Base-by-base conservation (phyloP, 2,797 vertebrate species). In the Chaenodraco wilsoni region DNA sequence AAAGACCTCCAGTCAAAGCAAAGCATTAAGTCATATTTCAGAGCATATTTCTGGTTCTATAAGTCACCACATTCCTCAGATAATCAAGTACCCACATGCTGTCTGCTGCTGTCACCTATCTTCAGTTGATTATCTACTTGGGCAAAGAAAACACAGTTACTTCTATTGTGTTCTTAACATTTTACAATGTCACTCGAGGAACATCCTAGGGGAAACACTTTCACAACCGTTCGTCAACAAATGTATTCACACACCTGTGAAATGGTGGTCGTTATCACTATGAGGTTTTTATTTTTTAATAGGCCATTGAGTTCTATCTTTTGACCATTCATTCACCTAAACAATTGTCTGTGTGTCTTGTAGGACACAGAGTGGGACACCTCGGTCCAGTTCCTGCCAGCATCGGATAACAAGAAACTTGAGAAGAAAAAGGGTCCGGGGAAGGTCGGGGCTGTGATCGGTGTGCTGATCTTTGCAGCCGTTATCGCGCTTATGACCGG, bases 381-480 rank as follows among this genome's bases (percentile, higher is more conserved):
- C n/a, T 71, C 88, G 0, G 92, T 97, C 79, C 96, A 97, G 67
- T 99, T 99, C 82, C 90, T 99, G 74, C 97, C 96, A 0, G 95
- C 94, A 1, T 93, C 96, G 1, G 95, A 98, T 43, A 73, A 91
- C 81, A 95, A 95, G 91, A 96, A 96, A 76, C 65, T 97, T 15
- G 97, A 99, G 93, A 99, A 99, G 0, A 95, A 89, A 0, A 95
- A 83, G 0, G 91, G 93, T 16, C 95, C 92, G 0, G 92, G 91
- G 72, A 95, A 91, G 60, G 31, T 72, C 0, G 91, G 96, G 21
- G 83, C 94, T 2, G 9, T 96, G 59, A 61, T 88, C 0, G 76
- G 84, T 0, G 7, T 91, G 50, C 49, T 98, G 48, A 1, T 91
- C 0, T 76, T 90, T 2, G 78, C 89, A 1, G 72, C 94, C 1